phyloP scores from a whole-genome alignment of 2,797 vertebrate species.

The Odontamblyopus lacepedii region DNA sequence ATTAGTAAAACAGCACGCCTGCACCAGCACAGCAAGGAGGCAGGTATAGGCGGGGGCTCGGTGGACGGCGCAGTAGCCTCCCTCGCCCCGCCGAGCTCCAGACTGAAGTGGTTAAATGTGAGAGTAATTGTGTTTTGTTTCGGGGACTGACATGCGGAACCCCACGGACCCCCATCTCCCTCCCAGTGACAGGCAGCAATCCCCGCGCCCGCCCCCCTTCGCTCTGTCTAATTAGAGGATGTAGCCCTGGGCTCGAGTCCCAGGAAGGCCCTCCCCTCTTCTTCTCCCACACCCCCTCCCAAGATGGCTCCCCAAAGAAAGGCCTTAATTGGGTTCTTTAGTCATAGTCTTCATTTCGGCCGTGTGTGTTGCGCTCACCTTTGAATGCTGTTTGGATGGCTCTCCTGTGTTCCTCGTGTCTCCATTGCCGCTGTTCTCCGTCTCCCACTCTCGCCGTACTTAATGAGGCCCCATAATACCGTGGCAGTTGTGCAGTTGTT shows the following conservation, averaged over 20 bases:
- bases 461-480: conserved; percentile 87
- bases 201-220: conserved; percentile 64
- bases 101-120: conserved; percentile 78
- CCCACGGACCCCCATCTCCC: conserved; percentile 80
- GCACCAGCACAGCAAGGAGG: conserved; percentile 19
- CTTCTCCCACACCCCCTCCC: conserved; percentile 71
- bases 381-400: conserved; percentile 72
- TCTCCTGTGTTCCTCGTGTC: conserved; percentile 66
- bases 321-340: conserved; percentile 85
- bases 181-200: conserved; percentile 83
- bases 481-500: conserved; percentile 84
- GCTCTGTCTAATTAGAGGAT: conserved; percentile 84
- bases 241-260: conserved; percentile 83
- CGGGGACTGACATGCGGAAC: conserved; percentile 79
- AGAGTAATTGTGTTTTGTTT: conserved; percentile 82
- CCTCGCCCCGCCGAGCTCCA: conserved; percentile 67
- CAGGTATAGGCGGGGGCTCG: not conserved
- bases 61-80: conserved; percentile 44
- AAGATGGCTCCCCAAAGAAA: conserved; percentile 84
- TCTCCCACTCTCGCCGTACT: conserved; percentile 78
- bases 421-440: conserved; percentile 53
- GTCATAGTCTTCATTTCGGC: conserved; percentile 83
- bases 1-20: conserved; percentile 51
- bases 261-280: conserved; percentile 78
- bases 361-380: conserved; percentile 78